Evolutionary conservation across 2,113 vertebrate genomes (phyloP), one percentile per base, ranked within the genome.

Genomic region (Gila orcuttii): DNA sequence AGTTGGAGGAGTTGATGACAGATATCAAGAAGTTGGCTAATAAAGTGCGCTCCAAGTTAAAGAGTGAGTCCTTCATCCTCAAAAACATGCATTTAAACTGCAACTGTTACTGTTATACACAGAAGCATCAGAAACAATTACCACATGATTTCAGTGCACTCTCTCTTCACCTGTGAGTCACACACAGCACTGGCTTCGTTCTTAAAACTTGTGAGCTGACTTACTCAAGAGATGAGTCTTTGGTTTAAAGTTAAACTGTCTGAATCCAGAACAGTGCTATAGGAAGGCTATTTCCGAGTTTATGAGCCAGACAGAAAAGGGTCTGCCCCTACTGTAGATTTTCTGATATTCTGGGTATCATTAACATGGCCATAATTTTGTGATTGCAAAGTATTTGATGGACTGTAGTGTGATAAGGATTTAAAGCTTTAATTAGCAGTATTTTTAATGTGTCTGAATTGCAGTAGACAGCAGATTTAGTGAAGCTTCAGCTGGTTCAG

Each of bases 11-110:
- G 83, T 94, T 99, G 75, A 98, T 99, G 97, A 95, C 96, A 0
- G 97, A 99, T 91, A 99, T 99, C 76, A 99, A 99, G 94, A 98
- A 97, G 93, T 94, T 98, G 0, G 98, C 98, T 2, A 99, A 99
- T 93, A 97, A 97, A 96, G 95, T 99, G 50, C 98, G 97, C 91
- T 98, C 97, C 92, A 98, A 98, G 90, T 94, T 99, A 93, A 98
- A 99, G 94, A 96, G 98, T 99, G 91, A 98, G 97, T 97, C 60
- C 11, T 13, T 64, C 57, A 28, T 25, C 57, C 45, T 31, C 21
- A 68, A 36, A 31, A 19, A 36, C 31, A 36, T 17, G 33, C 12
- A 13, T 64, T 52, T 15, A 52, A 52, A 17, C 52, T 66, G 28
- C 62, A 36, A 4, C 31, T 9, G 36, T 19, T 36, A 21, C 12